Evolutionary conservation across 2,888 invertebrate genomes (phyloP).

Genomic region (Druceiella hillmani): DNA sequence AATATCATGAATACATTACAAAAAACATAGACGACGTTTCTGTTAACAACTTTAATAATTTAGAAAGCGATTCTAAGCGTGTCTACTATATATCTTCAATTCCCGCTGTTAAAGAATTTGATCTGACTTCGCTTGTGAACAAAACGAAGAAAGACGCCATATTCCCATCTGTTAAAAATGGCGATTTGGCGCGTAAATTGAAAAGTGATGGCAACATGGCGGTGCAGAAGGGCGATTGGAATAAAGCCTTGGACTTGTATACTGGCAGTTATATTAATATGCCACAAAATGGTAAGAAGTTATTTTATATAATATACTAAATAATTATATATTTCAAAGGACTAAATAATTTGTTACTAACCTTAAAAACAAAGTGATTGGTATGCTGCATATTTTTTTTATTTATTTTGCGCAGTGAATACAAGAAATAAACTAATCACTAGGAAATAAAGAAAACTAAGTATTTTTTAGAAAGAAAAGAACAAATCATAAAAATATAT

Average conservation of each 20-base stretch:
- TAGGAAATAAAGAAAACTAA: too few relatives aligned
- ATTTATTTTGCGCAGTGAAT: too few relatives aligned
- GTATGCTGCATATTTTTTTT: too few relatives aligned
- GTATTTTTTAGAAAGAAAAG: too few relatives aligned
- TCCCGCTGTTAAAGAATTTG: constrained; percentile 45
- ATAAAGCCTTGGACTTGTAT: constrained; percentile 63
- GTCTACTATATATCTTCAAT: constrained; percentile 56
- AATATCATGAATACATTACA: constrained; percentile 57
- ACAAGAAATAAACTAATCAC: too few relatives aligned
- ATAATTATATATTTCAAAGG: too few relatives aligned
- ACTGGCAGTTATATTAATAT: constrained; percentile 61
- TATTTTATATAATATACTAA: constrained; percentile 8
- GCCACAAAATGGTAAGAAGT: constrained; percentile 64
- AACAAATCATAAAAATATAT: too few relatives aligned
- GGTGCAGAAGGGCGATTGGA: constrained; percentile 66
- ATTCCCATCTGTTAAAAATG: constrained; percentile 50
- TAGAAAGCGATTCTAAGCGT: constrained; percentile 59
- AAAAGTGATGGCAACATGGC: constrained; percentile 69
- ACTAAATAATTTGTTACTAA: too few relatives aligned
- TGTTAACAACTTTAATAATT: constrained; percentile 57
- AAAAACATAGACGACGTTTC: constrained; percentile 50
- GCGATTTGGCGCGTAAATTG: constrained; percentile 52
- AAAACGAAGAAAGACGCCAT: constrained; percentile 35
- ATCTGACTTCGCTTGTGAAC: constrained; percentile 38
- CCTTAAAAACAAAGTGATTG: too few relatives aligned